Evolutionary conservation across 1,140 invertebrate genomes (phyloP).

Genomic region (Hermetia illucens): DNA sequence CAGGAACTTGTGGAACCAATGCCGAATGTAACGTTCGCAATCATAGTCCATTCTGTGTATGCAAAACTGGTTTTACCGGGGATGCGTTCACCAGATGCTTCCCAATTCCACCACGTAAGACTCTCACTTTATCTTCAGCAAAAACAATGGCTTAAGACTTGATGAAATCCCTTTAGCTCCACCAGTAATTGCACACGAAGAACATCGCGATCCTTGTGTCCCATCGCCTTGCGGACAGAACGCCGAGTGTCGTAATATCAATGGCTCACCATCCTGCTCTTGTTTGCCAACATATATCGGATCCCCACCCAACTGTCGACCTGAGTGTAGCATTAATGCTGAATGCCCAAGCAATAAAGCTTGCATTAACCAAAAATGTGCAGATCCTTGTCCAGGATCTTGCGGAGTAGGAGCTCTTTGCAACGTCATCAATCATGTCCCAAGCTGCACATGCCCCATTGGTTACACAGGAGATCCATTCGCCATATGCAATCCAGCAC

Average conservation of each 20-base stretch:
- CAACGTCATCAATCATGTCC: conserved; percentile 67
- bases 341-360: conserved; percentile 57
- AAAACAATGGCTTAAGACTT: conserved; percentile 22
- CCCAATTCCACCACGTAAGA: conserved; percentile 40
- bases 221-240: conserved; percentile 70
- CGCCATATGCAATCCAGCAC: conserved; percentile 40
- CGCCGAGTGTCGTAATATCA: conserved; percentile 53
- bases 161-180: conserved; percentile 25
- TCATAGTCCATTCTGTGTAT: conserved; percentile 60
- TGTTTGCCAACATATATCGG: conserved; percentile 60
- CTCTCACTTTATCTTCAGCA: conserved; percentile 27
- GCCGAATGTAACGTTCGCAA: conserved; percentile 60
- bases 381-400: conserved; percentile 57
- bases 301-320: conserved; percentile 57
- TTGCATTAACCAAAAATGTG: conserved; percentile 53
- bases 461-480: conserved; percentile 71
- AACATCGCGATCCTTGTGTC: conserved; percentile 39
- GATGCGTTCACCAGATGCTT: conserved; percentile 42
- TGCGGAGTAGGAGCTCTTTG: conserved; percentile 71
- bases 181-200: conserved; percentile 11
- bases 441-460: conserved; percentile 57
- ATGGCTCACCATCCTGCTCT: conserved; percentile 55
- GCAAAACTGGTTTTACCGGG: conserved; percentile 52
- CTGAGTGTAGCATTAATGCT: conserved; percentile 58
- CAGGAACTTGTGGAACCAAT: conserved; percentile 59